phyloP scores from a whole-genome alignment of 2,888 invertebrate species.

The Norana najaformis region DNA sequence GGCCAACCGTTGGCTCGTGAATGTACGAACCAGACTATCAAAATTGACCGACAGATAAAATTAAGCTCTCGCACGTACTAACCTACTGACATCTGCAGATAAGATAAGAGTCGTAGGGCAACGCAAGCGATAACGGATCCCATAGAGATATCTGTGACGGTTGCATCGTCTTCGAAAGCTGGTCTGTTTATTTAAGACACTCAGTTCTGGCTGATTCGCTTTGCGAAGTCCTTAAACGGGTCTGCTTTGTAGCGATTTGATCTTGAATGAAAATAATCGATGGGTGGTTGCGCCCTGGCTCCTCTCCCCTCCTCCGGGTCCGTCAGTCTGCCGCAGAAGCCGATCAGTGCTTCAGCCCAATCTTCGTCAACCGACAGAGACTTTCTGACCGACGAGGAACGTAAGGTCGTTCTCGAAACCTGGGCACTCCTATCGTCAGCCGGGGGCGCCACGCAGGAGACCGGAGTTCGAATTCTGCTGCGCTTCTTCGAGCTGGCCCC shows the following conservation, averaged over 20 bases:
- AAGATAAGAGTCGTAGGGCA: background rate
- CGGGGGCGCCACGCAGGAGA: background rate
- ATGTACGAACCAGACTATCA: background rate
- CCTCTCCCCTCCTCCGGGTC: background rate
- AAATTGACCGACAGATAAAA: background rate
- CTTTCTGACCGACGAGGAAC: background rate
- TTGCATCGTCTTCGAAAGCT: background rate
- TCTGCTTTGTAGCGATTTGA: too few relatives aligned
- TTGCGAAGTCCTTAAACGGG: too few relatives aligned
- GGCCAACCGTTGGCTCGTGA: too few relatives aligned
- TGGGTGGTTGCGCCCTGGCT: conserved; percentile 2
- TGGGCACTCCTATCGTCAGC: background rate
- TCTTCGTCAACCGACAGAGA: background rate
- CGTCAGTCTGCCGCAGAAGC: background rate
- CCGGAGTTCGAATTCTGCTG: conserved; percentile 33
- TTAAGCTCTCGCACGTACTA: background rate
- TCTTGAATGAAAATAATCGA: background rate
- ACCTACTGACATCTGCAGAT: background rate
- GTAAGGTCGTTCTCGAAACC: background rate
- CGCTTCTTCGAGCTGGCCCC: conserved; percentile 38
- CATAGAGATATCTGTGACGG: background rate
- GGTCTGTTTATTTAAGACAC: too few relatives aligned
- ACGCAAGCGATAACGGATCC: background rate
- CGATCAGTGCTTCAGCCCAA: background rate
- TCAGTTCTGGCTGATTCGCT: too few relatives aligned